Evolutionary conservation across 2,888 invertebrate species (phyloP).

Genomic region (Drosophila anomelani): DNA sequence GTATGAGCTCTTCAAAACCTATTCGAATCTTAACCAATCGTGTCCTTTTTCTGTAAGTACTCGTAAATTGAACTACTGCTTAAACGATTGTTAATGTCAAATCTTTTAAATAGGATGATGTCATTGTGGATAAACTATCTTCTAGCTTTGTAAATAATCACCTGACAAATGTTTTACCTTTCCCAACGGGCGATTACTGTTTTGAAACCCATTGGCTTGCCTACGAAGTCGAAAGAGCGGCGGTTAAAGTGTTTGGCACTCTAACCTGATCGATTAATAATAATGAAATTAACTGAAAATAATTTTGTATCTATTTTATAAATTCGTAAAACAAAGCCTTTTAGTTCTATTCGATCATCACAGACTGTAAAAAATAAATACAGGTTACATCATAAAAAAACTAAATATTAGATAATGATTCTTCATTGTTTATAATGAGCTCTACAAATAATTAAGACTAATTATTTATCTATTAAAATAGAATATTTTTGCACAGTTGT

Average conservation of each 20-base stretch:
- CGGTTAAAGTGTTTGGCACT: slow-evolving; percentile 13
- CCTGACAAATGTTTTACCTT: slow-evolving; percentile 21
- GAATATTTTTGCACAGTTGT: neutral
- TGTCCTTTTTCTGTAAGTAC: slow-evolving; percentile 25
- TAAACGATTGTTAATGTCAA: neutral
- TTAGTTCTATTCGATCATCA: too few species aligned
- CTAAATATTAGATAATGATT: too few species aligned
- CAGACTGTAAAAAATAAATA: too few species aligned
- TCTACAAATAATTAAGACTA: neutral
- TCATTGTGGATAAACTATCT: slow-evolving; percentile 29
- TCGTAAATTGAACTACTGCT: neutral
- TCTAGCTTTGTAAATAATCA: slow-evolving; percentile 5
- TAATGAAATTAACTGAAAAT: neutral
- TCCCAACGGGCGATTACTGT: slow-evolving; percentile 24
- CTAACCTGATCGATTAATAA: neutral
- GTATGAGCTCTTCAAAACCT: slow-evolving; percentile 3
- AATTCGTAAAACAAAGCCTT: too few species aligned
- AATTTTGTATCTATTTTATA: too few species aligned
- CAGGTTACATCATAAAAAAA: too few species aligned
- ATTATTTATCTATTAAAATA: neutral
- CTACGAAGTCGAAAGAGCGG: slow-evolving; percentile 17
- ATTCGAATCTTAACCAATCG: slow-evolving; percentile 17
- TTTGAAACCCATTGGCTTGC: slow-evolving; percentile 28
- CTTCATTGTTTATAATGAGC: neutral
- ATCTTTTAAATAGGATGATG: neutral